Percentiles rank a stretch among this genome's conserved stretches.
phyloP scores from a whole-genome alignment of 2,888 invertebrate species.

The Macrostomum cliftonense region DNA sequence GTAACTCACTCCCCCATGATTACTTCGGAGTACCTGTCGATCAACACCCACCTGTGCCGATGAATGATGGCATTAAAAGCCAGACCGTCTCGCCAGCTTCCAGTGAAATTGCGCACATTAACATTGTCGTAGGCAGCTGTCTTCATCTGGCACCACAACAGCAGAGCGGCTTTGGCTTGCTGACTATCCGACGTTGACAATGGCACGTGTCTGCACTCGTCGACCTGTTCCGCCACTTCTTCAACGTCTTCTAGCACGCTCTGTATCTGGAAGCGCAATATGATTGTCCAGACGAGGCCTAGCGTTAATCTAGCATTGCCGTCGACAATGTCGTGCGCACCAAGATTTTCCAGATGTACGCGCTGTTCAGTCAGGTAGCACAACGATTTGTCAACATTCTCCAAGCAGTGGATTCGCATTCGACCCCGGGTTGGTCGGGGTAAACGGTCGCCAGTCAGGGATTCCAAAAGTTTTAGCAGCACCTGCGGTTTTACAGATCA shows the following conservation, averaged over 20 bases:
- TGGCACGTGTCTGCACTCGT: conserved; percentile 5
- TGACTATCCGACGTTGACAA: neutral
- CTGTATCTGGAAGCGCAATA: conserved; percentile 81
- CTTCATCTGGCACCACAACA: conserved; percentile 99
- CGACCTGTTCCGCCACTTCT: conserved; percentile 4
- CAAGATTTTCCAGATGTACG: conserved; percentile 94
- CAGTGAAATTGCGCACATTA: conserved; percentile 93
- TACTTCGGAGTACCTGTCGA: too few relatives aligned
- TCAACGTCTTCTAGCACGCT: conserved; percentile 13
- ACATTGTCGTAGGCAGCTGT: conserved; percentile 98
- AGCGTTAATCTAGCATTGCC: conserved; percentile 87
- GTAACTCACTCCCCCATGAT: too few relatives aligned
- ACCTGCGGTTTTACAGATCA: too few relatives aligned
- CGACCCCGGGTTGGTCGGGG: conserved; percentile 97
- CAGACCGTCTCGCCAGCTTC: conserved; percentile 92
- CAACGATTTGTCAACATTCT: conserved; percentile 97
- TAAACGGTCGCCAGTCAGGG: conserved; percentile 90
- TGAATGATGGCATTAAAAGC: conserved; percentile 99
- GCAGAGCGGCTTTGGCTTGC: conserved; percentile 52
- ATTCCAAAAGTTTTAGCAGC: conserved; percentile 87
- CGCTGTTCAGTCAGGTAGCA: conserved; percentile 91
- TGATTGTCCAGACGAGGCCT: conserved; percentile 99
- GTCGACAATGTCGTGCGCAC: conserved; percentile 97
- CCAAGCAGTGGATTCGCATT: conserved; percentile 98
- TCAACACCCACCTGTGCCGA: conserved; percentile 50